phyloP scores from a whole-genome alignment of 2,888 invertebrate genomes.

The Pammene aurita region DNA sequence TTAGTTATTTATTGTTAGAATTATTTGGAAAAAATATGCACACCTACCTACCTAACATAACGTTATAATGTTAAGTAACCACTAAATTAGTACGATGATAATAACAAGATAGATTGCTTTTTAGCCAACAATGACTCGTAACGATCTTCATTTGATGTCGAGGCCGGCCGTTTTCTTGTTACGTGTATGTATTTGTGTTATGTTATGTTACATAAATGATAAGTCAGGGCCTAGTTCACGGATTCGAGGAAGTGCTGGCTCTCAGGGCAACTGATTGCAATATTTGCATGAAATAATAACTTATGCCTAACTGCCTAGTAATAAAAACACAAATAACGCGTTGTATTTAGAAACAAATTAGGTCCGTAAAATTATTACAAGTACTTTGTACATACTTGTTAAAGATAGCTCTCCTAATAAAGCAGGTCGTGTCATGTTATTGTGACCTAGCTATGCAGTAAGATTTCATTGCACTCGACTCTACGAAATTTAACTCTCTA shows the following conservation, averaged over 20 bases:
- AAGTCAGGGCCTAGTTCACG: constrained; percentile 29
- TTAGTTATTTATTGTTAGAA: no score
- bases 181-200: constrained; percentile 1
- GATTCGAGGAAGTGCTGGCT: constrained; percentile 12
- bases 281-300: not conserved
- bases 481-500: not conserved
- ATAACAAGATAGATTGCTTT: constrained; percentile 22
- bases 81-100: not conserved
- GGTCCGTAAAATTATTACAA: no score
- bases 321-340: no score
- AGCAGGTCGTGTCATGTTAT: not conserved
- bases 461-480: constrained; percentile 1
- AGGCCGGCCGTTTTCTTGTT: constrained; percentile 13
- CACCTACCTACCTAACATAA: not conserved
- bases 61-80: not conserved
- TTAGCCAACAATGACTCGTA: constrained; percentile 17
- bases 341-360: no score
- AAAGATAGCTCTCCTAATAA: not conserved
- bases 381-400: not conserved
- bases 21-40: no score
- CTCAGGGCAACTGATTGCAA: constrained; percentile 2
- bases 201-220: constrained; percentile 14
- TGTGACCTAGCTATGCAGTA: not conserved
- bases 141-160: constrained; percentile 15
- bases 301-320: not conserved